Percentiles rank a stretch among this genome's conserved stretches.
Evolutionary conservation across 2,113 vertebrate species (phyloP).

Genomic region (Cryptotis parvus): DNA sequence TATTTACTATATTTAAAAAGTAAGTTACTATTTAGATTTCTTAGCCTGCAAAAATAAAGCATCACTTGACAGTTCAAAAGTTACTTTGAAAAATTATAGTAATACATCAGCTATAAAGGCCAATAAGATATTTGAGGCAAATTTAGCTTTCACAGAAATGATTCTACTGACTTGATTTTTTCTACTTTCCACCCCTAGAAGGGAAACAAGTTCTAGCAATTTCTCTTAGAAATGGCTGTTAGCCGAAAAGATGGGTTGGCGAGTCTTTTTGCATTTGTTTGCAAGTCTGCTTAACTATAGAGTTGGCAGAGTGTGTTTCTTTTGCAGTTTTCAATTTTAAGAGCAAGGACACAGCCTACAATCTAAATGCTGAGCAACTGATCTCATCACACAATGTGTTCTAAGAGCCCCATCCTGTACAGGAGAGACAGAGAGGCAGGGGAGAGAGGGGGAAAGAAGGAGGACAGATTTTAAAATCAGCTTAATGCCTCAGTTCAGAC

Average conservation of each 20-base stretch:
- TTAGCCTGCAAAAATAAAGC: slow-evolving; percentile 54
- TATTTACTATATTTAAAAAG: slow-evolving; percentile 39
- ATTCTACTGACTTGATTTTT: slow-evolving; percentile 3
- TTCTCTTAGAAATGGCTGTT: slow-evolving; percentile 11
- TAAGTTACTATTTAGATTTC: slow-evolving; percentile 37
- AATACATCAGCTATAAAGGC: neutral
- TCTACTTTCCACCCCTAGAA: neutral
- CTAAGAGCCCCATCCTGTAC: neutral
- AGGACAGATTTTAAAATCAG: neutral
- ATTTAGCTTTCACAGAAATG: neutral
- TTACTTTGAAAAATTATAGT: slow-evolving; percentile 22
- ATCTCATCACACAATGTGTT: slow-evolving; percentile 9
- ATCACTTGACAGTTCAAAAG: slow-evolving; percentile 1
- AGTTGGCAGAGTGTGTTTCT: slow-evolving; percentile 16
- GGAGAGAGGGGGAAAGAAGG: neutral
- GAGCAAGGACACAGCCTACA: neutral
- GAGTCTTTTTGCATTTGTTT: neutral
- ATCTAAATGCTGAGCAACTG: slow-evolving; percentile 46
- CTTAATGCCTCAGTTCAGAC: neutral
- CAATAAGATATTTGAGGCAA: neutral
- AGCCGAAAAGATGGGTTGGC: neutral
- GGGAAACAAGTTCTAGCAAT: neutral
- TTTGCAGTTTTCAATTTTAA: slow-evolving; percentile 48
- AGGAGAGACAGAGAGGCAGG: neutral
- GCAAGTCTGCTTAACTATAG: neutral